Evolutionary conservation across 2,113 vertebrate species (phyloP).

Genomic region (Formicarius rufipectus): DNA sequence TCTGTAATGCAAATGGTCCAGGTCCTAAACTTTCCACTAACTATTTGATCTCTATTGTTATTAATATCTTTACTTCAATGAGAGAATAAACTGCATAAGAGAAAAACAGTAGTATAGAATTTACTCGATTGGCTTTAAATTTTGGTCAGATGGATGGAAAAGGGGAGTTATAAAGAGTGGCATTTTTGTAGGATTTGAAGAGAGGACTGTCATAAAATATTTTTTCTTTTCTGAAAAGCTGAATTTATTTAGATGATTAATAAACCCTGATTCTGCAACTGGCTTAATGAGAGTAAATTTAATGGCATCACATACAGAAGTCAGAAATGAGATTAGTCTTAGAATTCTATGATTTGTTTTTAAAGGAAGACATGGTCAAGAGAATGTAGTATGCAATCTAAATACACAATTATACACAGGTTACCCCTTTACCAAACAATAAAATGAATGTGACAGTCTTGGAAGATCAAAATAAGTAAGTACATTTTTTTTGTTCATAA

Average conservation of each 20-base stretch:
- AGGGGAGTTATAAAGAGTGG: rapidly evolving
- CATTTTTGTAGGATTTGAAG: neutral
- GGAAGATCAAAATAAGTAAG: neutral
- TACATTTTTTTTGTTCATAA: neutral
- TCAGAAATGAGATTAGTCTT: neutral
- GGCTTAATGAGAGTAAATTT: neutral
- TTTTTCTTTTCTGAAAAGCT: neutral
- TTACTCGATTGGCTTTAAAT: neutral
- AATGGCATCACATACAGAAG: neutral
- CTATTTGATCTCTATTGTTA: neutral
- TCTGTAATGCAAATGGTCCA: neutral
- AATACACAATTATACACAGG: neutral
- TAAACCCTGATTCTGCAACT: neutral
- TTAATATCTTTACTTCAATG: neutral
- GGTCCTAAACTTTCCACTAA: neutral
- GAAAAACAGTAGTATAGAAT: neutral
- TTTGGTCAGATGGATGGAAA: neutral
- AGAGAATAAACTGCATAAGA: neutral
- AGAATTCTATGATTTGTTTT: neutral
- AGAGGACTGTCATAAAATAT: neutral
- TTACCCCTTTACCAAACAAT: neutral
- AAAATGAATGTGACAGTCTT: neutral
- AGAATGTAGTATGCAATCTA: neutral
- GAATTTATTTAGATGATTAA: neutral
- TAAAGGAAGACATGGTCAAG: neutral